Conservation (phyloP, 2,888 invertebrate genomes). For the Drosophila meridiana region DNA sequence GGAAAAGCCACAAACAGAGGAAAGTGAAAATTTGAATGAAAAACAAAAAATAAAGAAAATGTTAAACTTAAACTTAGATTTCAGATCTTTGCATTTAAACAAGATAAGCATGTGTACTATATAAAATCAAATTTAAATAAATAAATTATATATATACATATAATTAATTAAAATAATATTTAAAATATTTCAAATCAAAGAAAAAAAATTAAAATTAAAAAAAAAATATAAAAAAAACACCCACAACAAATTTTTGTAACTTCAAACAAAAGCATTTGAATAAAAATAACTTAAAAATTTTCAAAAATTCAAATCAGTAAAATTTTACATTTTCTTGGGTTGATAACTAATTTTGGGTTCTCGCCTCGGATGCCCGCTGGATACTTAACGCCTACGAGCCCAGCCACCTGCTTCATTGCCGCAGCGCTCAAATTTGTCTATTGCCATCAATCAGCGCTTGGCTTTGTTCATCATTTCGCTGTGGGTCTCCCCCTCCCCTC, state of each 20-base stretch:
- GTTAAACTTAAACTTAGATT: slow-evolving; percentile 62
- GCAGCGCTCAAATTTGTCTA: slow-evolving; percentile 44
- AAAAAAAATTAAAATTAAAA: slow-evolving; percentile 20
- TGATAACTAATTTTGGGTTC: neutral
- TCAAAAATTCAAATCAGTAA: slow-evolving; percentile 48
- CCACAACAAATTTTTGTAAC: slow-evolving; percentile 65
- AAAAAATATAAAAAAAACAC: slow-evolving; percentile 20
- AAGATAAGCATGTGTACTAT: slow-evolving; percentile 59
- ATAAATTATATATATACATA: slow-evolving; percentile 51
- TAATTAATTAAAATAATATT: slow-evolving; percentile 60
- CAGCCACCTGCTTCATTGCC: slow-evolving; percentile 39
- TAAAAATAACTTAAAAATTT: slow-evolving; percentile 74
- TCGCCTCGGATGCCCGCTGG: neutral
- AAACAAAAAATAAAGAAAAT: slow-evolving; percentile 19
- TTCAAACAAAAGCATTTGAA: slow-evolving; percentile 65
- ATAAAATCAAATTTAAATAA: slow-evolving; percentile 58
- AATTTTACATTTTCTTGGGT: neutral
- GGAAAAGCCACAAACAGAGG: slow-evolving; percentile 1
- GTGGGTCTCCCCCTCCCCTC: slow-evolving; percentile 10
- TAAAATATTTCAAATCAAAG: slow-evolving; percentile 50
- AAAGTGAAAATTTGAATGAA: slow-evolving; percentile 28
- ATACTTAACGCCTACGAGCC: slow-evolving; percentile 32
- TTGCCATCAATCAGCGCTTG: slow-evolving; percentile 69
- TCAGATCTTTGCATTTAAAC: slow-evolving; percentile 69
- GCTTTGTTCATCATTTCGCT: slow-evolving; percentile 49